These are phyloP conservation scores for Nyctibius grandis DNA, from an alignment of 2,797 vertebrate genomes.

Conservation along the genomic window DNA sequence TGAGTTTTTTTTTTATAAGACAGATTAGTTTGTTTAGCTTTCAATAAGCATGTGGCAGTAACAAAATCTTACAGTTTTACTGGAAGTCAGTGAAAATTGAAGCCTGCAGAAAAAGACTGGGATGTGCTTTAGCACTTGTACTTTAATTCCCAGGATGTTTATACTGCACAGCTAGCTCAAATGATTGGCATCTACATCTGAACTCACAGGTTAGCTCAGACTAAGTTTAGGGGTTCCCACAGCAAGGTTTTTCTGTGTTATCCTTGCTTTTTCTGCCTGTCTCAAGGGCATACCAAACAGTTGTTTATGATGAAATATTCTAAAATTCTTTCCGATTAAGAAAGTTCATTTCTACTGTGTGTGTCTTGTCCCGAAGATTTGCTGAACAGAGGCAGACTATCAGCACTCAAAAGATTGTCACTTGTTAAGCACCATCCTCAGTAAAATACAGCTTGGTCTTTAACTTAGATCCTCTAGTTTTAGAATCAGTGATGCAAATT, in stretches of 20 bases:
- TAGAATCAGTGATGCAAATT: neutral
- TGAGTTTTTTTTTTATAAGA: neutral
- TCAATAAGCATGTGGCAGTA: neutral
- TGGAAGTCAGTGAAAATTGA: neutral
- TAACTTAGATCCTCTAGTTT: neutral
- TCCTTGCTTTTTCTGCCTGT: neutral
- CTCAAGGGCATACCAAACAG: neutral
- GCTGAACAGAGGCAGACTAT: neutral
- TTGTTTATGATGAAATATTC: neutral
- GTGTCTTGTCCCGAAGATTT: neutral
- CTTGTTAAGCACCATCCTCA: neutral
- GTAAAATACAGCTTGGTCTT: neutral
- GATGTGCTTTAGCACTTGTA: neutral
- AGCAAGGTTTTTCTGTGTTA: neutral
- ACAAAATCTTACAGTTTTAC: neutral
- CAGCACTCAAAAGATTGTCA: neutral
- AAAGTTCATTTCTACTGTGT: neutral
- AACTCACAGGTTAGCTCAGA: constrained; percentile 21
- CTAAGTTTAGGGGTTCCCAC: neutral
- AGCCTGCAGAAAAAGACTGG: neutral
- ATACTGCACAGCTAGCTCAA: neutral
- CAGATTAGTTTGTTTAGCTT: neutral
- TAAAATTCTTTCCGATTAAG: neutral
- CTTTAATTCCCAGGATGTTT: neutral
- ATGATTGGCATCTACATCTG: constrained; percentile 29